Evolutionary conservation across 2,113 vertebrate genomes (phyloP).

Genomic region (Bothrops jararaca): DNA sequence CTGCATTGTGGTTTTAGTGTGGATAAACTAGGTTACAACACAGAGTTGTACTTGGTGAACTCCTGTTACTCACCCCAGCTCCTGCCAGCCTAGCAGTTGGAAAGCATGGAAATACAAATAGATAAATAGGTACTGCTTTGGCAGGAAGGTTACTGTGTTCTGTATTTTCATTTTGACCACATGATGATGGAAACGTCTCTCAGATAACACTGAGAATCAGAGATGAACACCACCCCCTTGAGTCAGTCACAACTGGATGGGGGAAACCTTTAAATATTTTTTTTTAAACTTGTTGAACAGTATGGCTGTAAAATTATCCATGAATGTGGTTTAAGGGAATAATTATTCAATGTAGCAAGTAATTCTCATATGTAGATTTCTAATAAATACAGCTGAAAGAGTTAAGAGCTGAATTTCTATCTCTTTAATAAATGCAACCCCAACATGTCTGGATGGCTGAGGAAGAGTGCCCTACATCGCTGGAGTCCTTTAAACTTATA

Average conservation of each 20-base stretch:
- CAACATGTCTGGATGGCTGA: neutral
- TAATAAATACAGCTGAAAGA: neutral
- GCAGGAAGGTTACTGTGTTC: no score
- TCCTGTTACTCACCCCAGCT: no score
- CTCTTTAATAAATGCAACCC: neutral
- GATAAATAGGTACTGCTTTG: no score
- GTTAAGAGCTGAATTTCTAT: neutral
- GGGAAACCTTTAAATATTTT: no score
- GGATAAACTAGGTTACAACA: no score
- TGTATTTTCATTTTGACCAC: no score
- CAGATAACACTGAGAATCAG: no score
- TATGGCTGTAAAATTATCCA: neutral
- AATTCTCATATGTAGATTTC: neutral
- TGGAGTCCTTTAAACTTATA: neutral
- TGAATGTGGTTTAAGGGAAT: neutral
- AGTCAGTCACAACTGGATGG: no score
- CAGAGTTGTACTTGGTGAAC: neutral
- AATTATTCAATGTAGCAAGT: neutral
- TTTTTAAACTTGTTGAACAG: neutral
- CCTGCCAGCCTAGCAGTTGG: no score
- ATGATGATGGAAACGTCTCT: no score
- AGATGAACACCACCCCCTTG: no score
- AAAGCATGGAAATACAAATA: no score
- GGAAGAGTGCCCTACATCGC: neutral
- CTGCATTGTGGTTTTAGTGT: neutral